Percentiles rank a stretch among this genome's conserved stretches.
phyloP scores from a whole-genome alignment of 2,113 vertebrate species.

The Phalacrocorax carbo region DNA sequence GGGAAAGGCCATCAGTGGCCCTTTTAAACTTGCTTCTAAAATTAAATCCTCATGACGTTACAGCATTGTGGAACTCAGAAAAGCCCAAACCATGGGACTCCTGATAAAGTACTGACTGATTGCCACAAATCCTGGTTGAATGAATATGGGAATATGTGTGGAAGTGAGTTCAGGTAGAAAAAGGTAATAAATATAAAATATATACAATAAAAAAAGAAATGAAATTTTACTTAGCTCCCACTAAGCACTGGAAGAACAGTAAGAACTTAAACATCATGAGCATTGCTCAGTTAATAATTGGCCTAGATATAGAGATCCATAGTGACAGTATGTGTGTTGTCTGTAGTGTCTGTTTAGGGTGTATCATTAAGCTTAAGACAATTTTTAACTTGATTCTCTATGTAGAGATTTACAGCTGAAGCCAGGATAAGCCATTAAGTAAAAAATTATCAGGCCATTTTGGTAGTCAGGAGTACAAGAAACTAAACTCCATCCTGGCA shows the following conservation, averaged over 20 bases:
- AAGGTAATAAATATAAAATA: neutral
- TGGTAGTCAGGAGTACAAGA: neutral
- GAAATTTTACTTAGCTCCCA: neutral
- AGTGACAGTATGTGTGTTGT: neutral
- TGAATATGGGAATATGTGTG: neutral
- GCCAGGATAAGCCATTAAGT: neutral
- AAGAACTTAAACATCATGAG: neutral
- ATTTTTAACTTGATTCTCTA: neutral
- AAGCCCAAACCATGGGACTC: accelerated
- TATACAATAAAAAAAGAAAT: neutral
- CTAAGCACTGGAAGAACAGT: neutral
- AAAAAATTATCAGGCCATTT: neutral
- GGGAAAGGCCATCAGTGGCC: neutral
- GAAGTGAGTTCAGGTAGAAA: neutral
- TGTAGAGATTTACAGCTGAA: neutral
- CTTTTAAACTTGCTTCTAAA: neutral
- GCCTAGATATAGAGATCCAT: neutral
- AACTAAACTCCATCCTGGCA: neutral
- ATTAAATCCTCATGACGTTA: neutral
- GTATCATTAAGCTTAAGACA: neutral
- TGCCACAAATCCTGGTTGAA: neutral
- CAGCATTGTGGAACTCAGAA: neutral
- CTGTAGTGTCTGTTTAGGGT: neutral
- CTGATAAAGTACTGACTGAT: accelerated
- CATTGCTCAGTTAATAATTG: neutral